Evolutionary conservation across 2,797 vertebrate genomes (phyloP).

Genomic region (Arctocebus calabarensis): DNA sequence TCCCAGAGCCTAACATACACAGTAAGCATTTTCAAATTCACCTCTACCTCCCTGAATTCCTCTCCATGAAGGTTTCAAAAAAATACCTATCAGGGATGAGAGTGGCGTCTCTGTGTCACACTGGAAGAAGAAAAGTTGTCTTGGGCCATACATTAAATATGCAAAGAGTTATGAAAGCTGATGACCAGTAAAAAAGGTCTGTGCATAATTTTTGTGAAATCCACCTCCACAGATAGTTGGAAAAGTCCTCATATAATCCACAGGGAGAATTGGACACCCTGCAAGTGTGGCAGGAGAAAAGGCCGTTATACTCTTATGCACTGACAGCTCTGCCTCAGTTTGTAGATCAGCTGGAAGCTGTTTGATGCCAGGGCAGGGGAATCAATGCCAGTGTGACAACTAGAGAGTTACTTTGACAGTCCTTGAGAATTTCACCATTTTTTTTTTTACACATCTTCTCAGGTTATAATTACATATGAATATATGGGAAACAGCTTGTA

Average conservation of each 20-base stretch:
- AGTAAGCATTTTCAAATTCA: not conserved
- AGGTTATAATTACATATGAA: not conserved
- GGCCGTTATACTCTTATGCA: not conserved
- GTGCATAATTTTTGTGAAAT: too few species aligned
- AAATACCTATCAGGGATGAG: not conserved
- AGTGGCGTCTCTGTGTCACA: too few species aligned
- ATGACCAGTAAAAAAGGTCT: too few species aligned
- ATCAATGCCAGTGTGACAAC: not conserved
- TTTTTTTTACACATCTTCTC: not conserved
- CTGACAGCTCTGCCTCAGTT: not conserved
- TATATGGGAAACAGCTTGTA: not conserved
- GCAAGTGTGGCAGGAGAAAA: not conserved
- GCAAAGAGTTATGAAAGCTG: too few species aligned
- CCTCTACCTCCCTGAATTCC: not conserved
- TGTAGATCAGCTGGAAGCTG: not conserved
- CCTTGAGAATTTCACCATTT: not conserved
- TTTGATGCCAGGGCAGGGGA: not conserved
- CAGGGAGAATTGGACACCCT: too few species aligned
- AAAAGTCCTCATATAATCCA: too few species aligned
- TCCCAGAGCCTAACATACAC: not conserved
- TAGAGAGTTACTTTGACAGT: not conserved
- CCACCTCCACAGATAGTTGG: too few species aligned
- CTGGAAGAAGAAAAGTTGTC: too few species aligned
- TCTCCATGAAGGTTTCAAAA: not conserved
- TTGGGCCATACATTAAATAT: too few species aligned